Percentiles rank a stretch among this genome's conserved stretches.
Evolutionary conservation across 2,797 vertebrate species (phyloP).

Genomic region (Platyrinchus mystaceus): DNA sequence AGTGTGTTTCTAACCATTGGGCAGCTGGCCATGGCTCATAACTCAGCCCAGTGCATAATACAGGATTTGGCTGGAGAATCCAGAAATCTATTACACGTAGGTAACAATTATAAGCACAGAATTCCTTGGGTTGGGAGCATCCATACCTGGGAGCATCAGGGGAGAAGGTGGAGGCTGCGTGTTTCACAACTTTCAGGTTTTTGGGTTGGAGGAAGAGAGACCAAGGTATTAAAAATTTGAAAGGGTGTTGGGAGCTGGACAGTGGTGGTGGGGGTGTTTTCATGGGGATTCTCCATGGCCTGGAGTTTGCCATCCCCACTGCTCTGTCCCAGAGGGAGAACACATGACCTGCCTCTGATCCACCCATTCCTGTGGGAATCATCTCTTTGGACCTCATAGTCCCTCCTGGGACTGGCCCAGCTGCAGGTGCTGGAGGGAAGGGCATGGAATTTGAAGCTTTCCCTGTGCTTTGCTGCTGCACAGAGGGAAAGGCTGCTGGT

Average conservation of each 20-base stretch:
- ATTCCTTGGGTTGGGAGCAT: neutral
- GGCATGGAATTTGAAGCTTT: neutral
- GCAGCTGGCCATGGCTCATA: constrained; percentile 62
- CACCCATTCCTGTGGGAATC: neutral
- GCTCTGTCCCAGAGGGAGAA: neutral
- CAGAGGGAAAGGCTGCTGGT: neutral
- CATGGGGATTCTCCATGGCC: neutral
- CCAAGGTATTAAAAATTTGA: neutral
- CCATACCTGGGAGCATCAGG: neutral
- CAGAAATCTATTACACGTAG: constrained; percentile 31
- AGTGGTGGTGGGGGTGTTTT: neutral
- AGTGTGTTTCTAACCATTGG: constrained; percentile 60
- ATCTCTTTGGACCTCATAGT: neutral
- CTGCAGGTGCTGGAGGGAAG: neutral
- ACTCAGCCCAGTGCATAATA: constrained; percentile 32
- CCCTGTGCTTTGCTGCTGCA: neutral
- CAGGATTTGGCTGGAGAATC: constrained; percentile 46
- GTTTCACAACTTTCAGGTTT: neutral
- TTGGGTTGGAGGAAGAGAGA: neutral
- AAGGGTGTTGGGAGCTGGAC: neutral
- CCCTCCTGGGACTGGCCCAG: neutral
- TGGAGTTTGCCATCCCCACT: neutral
- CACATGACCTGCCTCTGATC: neutral
- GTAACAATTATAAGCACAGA: neutral
- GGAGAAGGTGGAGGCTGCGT: neutral